Evolutionary conservation across 2,113 vertebrate genomes (phyloP).

Genomic region (Oophaga pumilio): DNA sequence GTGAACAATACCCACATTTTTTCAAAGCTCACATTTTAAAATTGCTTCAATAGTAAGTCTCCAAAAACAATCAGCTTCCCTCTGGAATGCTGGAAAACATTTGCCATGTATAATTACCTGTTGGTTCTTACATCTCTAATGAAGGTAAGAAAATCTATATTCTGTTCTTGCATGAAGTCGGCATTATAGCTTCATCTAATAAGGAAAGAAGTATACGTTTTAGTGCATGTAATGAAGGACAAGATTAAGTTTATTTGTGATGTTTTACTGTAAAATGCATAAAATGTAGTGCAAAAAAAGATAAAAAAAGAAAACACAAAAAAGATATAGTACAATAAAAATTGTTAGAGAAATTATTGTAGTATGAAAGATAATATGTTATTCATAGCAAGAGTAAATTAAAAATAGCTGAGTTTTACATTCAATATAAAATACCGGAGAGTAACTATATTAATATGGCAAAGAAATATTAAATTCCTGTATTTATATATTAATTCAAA

Average conservation of each 20-base stretch:
- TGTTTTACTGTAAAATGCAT: background rate
- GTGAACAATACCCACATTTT: too few relatives aligned
- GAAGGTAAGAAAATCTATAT: constrained; percentile 12
- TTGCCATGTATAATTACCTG: constrained; percentile 18
- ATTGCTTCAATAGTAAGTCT: constrained; percentile 3
- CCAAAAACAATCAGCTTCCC: background rate
- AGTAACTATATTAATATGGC: too few relatives aligned
- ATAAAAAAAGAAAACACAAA: background rate
- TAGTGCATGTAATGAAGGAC: constrained; percentile 6
- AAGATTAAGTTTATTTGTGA: background rate
- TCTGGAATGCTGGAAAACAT: background rate
- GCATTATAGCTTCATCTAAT: constrained; percentile 16
- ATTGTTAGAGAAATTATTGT: background rate
- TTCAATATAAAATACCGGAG: too few relatives aligned
- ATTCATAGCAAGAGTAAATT: too few relatives aligned
- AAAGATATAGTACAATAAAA: background rate
- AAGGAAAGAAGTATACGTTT: constrained; percentile 14
- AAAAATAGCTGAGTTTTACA: too few relatives aligned
- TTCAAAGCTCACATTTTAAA: background rate
- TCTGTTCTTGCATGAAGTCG: background rate
- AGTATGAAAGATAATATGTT: background rate
- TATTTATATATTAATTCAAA: too few relatives aligned
- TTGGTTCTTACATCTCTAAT: constrained; percentile 19
- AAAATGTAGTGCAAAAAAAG: background rate
- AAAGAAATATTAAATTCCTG: too few relatives aligned